Percentiles rank a stretch among this genome's conserved stretches.
These are phyloP conservation scores for rabbit (Oryctolagus cuniculus) DNA, from an alignment of 2,113 vertebrate genomes.

Conservation along the genomic window DNA sequence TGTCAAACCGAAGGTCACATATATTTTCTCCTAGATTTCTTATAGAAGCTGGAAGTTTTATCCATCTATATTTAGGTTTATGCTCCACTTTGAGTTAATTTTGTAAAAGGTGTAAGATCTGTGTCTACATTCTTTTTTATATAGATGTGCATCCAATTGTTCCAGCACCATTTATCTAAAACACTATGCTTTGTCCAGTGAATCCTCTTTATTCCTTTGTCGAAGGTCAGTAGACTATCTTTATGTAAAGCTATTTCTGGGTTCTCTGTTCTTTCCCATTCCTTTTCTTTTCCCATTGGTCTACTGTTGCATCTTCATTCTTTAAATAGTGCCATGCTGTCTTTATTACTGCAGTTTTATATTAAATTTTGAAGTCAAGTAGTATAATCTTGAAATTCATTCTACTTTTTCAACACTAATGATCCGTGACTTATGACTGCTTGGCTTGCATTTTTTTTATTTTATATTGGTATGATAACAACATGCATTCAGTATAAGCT, in stretches of 20 bases:
- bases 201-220: slow-evolving; percentile 55
- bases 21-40: not conserved
- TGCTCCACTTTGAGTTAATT: slow-evolving; percentile 17
- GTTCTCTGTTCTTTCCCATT: not conserved
- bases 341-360: slow-evolving; percentile 6
- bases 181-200: not conserved
- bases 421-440: not conserved
- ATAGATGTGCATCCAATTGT: not conserved
- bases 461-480: not conserved
- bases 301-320: not conserved
- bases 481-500: not conserved
- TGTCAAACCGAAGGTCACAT: not conserved
- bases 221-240: slow-evolving; percentile 6
- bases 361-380: slow-evolving; percentile 8
- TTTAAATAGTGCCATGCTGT: not conserved
- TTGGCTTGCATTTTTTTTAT: not conserved
- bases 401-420: not conserved
- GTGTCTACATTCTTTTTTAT: not conserved
- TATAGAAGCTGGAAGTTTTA: not conserved
- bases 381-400: slow-evolving; percentile 1
- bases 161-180: not conserved
- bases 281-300: slow-evolving; percentile 40
- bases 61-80: not conserved
- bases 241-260: slow-evolving; percentile 26
- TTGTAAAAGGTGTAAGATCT: not conserved